Percentiles rank a stretch among this genome's conserved stretches.
phyloP scores from a whole-genome alignment of 2,888 invertebrate genomes.

The Rhagophthalmus giganteus region DNA sequence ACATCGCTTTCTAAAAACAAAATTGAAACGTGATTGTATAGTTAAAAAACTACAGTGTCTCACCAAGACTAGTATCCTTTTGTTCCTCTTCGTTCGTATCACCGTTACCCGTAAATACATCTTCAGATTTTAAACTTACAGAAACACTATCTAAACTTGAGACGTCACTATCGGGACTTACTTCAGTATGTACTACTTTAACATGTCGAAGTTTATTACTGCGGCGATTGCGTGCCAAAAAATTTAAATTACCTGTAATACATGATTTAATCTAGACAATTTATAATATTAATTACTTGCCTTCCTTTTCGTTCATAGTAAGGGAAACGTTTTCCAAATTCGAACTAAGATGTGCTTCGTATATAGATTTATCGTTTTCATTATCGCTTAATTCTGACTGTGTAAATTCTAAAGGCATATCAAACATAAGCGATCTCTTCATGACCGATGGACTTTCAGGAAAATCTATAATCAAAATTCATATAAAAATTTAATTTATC shows the following conservation, averaged over 20 bases:
- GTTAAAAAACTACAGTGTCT: neutral
- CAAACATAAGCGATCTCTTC: conserved; percentile 59
- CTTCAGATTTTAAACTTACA: conserved; percentile 56
- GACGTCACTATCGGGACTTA: conserved; percentile 49
- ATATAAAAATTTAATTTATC: neutral
- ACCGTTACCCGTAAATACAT: conserved; percentile 55
- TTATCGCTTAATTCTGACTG: conserved; percentile 52
- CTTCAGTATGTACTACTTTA: conserved; percentile 47
- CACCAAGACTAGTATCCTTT: conserved; percentile 16
- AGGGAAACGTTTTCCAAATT: conserved; percentile 58
- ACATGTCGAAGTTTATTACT: conserved; percentile 53
- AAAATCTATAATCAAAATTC: conserved; percentile 50
- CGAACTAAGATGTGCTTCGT: conserved; percentile 58
- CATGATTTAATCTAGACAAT: neutral
- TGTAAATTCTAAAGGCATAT: conserved; percentile 61
- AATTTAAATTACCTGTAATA: conserved; percentile 50
- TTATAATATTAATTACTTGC: too few species aligned
- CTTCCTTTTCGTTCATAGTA: conserved; percentile 57
- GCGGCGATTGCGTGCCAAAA: conserved; percentile 50
- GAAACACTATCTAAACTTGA: conserved; percentile 53
- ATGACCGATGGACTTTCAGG: conserved; percentile 63
- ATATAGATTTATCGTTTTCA: conserved; percentile 58
- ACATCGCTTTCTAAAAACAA: conserved; percentile 39
- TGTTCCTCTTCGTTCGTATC: conserved; percentile 20
- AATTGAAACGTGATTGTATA: neutral